These are phyloP conservation scores for Todus mexicanus DNA, from an alignment of 2,797 vertebrate species.

Conservation along the genomic window DNA sequence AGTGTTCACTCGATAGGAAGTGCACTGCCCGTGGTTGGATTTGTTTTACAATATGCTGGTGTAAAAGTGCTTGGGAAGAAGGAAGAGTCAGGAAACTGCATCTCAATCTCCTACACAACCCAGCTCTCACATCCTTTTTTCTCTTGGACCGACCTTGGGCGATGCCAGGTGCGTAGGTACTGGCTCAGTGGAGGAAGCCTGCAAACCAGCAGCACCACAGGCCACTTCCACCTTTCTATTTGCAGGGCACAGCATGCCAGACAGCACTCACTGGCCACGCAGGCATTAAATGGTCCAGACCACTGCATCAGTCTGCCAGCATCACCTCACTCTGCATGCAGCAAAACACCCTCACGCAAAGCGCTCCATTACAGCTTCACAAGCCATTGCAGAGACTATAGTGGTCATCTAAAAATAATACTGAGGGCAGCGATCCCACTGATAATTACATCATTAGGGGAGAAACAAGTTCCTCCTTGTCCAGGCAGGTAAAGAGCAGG, in stretches of 20 bases:
- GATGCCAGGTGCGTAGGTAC: not conserved
- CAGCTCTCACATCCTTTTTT: not conserved
- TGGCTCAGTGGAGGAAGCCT: not conserved
- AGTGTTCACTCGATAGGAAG: not conserved
- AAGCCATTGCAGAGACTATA: not conserved
- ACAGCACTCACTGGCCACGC: not conserved
- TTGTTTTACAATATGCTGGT: not conserved
- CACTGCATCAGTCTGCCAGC: not conserved
- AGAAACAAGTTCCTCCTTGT: not conserved
- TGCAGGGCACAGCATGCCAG: not conserved
- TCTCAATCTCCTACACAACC: not conserved
- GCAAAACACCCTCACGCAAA: not conserved
- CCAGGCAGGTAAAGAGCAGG: not conserved
- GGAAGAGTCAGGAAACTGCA: not conserved
- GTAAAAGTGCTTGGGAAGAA: not conserved
- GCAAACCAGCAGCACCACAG: not conserved
- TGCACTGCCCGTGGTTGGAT: not conserved
- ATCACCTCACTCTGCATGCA: not conserved
- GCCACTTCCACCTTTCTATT: not conserved
- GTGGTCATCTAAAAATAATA: not conserved
- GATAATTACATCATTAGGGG: constrained; percentile 1
- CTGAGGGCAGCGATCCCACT: not conserved
- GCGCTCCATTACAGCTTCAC: not conserved
- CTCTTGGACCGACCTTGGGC: fast-evolving
- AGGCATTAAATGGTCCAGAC: not conserved